Evolutionary conservation across 2,113 vertebrate genomes (phyloP).

Genomic region (Myiozetetes cayanensis): DNA sequence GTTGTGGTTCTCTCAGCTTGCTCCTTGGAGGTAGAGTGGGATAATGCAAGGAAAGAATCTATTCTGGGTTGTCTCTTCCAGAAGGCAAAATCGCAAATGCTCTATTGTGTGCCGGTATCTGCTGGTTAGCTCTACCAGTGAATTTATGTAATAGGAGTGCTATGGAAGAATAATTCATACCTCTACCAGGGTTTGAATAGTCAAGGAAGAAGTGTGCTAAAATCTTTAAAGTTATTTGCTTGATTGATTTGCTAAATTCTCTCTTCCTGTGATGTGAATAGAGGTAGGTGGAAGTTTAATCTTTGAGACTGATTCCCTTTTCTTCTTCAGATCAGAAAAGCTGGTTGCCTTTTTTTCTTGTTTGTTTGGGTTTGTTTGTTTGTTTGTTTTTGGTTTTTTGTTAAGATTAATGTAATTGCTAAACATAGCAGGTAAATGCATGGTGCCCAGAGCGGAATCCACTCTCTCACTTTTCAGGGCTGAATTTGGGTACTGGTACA

Average conservation of each 20-base stretch:
- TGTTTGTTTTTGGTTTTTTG: not conserved
- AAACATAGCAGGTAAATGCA: not conserved
- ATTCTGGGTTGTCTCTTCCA: not conserved
- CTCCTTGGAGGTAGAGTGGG: not conserved
- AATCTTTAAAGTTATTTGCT: not conserved
- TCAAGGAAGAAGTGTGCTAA: not conserved
- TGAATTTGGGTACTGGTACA: rapidly evolving
- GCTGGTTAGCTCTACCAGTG: not conserved
- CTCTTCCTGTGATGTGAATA: not conserved
- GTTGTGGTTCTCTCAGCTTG: not conserved
- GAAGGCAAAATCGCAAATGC: not conserved
- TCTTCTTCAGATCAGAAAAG: not conserved
- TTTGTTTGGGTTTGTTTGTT: not conserved
- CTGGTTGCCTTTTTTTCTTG: not conserved
- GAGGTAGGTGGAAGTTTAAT: not conserved
- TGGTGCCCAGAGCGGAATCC: not conserved
- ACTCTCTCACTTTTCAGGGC: not conserved
- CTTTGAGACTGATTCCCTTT: not conserved
- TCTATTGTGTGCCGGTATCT: not conserved
- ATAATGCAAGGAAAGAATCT: not conserved
- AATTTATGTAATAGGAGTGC: not conserved
- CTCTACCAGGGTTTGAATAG: not conserved
- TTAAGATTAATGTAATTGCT: not conserved
- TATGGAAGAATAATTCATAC: not conserved
- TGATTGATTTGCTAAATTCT: not conserved